Base-by-base conservation (phyloP, 1,140 invertebrate species). In the Lucilia sericata region DNA sequence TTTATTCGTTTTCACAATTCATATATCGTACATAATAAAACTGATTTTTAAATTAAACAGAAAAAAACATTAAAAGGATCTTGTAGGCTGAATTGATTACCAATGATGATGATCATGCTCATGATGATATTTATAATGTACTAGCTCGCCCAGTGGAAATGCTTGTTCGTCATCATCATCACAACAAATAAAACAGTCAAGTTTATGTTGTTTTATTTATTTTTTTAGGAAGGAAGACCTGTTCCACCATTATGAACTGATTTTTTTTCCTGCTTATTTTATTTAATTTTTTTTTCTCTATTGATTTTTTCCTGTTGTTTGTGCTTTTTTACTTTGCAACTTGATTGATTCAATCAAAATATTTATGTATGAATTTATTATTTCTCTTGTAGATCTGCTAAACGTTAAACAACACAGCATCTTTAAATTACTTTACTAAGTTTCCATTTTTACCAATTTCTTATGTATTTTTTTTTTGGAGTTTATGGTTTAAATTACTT, bases 301-400 rank as follows among this genome's bases (percentile, higher is more conserved):
- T 70, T 70, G 19, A 21, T 25, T 19, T 70, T 49, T 21, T 80
- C 42, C 47, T 14, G 36, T 78, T 78, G 75, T 78, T 78, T 9
- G 3, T 36, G 30, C 12, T 78, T 19, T 42, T 30, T 9, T 49
- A 17, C 19, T 80, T 9, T 51, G 8, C 13, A 51, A 25, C 42
- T 80, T 80, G 76, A 80, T 80, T 80, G 76, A 80, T 80, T 80
- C 76, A 80, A 80, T 80, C 42, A 80, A 80, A 80, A 49, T 80
- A 49, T 80, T 80, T 80, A 25, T 80, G 19, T 49, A 80, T 80
- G 76, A 80, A 80, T 80, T 80, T 80, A 80, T 80, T 49, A 80
- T 42, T 42, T 80, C 49, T 70, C 19, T 70, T 21, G 65, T 70
- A 70, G 65, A 70, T 70, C 60, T 70, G 17, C 60, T 60, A 17